These are phyloP conservation scores for Zootoca vivipara DNA, from an alignment of 2,113 vertebrate species.

Conservation along the genomic window DNA sequence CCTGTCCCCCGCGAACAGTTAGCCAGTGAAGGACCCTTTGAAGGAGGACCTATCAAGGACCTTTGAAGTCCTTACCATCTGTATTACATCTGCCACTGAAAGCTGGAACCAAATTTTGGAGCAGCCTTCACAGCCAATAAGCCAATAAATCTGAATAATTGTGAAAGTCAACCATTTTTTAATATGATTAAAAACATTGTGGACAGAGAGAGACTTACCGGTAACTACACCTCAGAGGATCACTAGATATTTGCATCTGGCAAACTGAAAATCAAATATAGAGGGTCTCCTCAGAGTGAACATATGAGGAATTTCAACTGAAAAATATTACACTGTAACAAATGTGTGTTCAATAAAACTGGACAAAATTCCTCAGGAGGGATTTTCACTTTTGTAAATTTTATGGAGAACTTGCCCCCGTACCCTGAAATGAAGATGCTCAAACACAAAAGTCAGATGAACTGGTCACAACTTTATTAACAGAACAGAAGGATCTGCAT, in stretches of 20 bases:
- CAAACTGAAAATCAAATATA: not conserved
- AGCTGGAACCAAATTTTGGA: not conserved
- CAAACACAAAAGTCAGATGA: too few relatives aligned
- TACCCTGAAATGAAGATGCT: too few relatives aligned
- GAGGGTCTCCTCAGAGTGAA: not conserved
- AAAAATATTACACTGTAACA: not conserved
- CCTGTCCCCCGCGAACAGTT: too few relatives aligned
- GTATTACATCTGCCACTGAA: not conserved
- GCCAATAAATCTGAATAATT: not conserved
- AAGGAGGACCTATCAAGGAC: too few relatives aligned
- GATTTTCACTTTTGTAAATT: not conserved
- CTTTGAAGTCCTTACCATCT: not conserved
- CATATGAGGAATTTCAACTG: not conserved
- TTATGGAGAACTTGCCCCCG: not conserved
- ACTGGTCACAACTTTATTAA: not conserved
- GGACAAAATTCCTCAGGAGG: not conserved
- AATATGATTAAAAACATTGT: not conserved
- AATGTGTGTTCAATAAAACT: not conserved
- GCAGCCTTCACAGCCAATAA: not conserved
- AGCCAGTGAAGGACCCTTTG: too few relatives aligned
- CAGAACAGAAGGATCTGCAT: not conserved
- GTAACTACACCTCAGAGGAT: too few relatives aligned
- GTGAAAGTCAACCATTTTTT: not conserved
- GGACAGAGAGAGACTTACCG: too few relatives aligned
- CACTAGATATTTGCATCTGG: too few relatives aligned